A percentile compares a stretch with the other conserved stretches of the same genome.
These are phyloP conservation scores for Pedionomus torquatus DNA, from an alignment of 2,113 vertebrate species.

Conservation along the genomic window DNA sequence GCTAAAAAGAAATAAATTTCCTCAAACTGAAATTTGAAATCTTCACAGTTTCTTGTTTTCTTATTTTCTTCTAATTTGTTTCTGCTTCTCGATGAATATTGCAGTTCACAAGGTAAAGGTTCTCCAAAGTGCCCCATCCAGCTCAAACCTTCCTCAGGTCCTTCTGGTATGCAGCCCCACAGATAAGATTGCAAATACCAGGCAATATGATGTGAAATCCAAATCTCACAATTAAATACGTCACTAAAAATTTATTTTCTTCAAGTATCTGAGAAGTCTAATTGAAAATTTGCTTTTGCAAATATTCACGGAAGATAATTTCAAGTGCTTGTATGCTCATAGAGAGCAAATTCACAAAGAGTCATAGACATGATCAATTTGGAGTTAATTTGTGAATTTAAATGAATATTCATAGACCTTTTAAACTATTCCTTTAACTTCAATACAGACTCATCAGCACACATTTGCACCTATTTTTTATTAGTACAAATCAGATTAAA, in stretches of 20 bases:
- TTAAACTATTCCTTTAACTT: conserved; percentile 43
- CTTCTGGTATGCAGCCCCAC: background rate
- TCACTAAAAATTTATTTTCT: background rate
- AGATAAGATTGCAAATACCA: background rate
- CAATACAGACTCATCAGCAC: conserved; percentile 15
- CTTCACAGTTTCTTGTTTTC: background rate
- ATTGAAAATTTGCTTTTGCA: conserved; percentile 47
- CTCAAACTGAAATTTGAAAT: background rate
- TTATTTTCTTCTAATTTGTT: background rate
- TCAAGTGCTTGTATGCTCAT: background rate
- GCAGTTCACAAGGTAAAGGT: background rate
- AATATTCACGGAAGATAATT: conserved; percentile 58
- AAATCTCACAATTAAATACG: conserved; percentile 8
- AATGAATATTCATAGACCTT: conserved; percentile 49
- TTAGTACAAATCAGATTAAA: conserved; percentile 33
- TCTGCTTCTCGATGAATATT: background rate
- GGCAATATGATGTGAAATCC: background rate
- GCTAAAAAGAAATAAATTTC: background rate
- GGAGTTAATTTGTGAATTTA: conserved; percentile 37
- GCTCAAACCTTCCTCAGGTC: background rate
- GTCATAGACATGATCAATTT: conserved; percentile 43
- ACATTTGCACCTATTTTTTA: conserved; percentile 55
- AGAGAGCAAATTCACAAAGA: conserved; percentile 21
- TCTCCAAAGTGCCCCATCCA: background rate
- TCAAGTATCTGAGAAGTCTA: conserved; percentile 1